These are phyloP conservation scores for Cataglyphis altisquamis DNA, from an alignment of 2,888 invertebrate species.

Conservation along the genomic window DNA sequence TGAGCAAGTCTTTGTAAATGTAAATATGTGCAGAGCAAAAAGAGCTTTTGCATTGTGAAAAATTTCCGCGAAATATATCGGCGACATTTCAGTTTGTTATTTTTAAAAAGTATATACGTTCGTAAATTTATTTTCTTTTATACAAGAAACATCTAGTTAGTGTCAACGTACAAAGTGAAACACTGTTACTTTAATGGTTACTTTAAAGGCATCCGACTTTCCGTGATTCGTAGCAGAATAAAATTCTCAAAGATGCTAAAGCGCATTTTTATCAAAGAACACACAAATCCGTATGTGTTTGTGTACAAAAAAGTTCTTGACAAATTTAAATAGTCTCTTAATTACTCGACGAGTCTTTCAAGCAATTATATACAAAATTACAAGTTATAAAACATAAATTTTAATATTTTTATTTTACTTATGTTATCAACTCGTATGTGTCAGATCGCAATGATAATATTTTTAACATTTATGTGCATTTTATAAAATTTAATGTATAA, in stretches of 20 bases:
- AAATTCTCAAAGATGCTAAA: constrained; percentile 12
- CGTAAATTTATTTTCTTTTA: constrained; percentile 28
- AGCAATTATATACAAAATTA: background rate
- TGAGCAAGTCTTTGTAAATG: background rate
- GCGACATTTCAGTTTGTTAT: background rate
- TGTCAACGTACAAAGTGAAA: constrained; percentile 22
- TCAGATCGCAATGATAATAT: constrained; percentile 46
- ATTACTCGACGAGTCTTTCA: background rate
- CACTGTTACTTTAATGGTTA: constrained; percentile 15
- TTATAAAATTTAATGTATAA: background rate
- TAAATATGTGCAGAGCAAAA: background rate
- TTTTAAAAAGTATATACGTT: constrained; percentile 2
- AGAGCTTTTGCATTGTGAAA: background rate
- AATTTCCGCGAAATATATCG: background rate
- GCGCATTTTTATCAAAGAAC: constrained; percentile 13
- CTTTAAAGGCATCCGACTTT: background rate
- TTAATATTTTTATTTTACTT: background rate
- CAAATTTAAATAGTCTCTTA: background rate
- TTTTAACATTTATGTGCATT: constrained; percentile 22
- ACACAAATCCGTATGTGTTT: constrained; percentile 7
- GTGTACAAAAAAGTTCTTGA: background rate
- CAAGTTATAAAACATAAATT: background rate
- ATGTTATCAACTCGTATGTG: background rate
- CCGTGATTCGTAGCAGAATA: constrained; percentile 14
- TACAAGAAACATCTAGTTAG: constrained; percentile 9